Evolutionary conservation across 1,140 invertebrate genomes (phyloP).

Genomic region (Leptoteleia sp.): DNA sequence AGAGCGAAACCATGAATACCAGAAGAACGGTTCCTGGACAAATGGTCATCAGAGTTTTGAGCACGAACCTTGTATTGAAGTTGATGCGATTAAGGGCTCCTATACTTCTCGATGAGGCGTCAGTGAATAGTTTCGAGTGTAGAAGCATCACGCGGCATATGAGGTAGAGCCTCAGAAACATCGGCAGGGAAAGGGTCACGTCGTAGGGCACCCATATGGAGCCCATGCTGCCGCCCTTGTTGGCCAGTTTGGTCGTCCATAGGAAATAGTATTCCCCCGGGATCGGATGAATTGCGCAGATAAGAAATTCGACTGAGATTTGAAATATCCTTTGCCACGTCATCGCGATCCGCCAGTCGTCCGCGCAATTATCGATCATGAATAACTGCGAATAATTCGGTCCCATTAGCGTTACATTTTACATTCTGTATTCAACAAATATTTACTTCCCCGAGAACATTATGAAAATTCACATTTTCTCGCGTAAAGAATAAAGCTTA

Average conservation of each 20-base stretch:
- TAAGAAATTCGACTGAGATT: constrained; percentile 94
- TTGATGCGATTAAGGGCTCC: constrained; percentile 99
- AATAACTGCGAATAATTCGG: constrained; percentile 88
- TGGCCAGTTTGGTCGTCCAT: constrained; percentile 97
- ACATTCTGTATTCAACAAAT: too few relatives aligned
- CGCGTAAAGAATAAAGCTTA: too few relatives aligned
- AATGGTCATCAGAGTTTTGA: constrained; percentile 99
- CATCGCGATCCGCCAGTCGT: constrained; percentile 99
- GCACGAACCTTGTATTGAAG: constrained; percentile 99
- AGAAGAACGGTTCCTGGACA: constrained; percentile 99
- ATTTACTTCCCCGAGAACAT: too few relatives aligned
- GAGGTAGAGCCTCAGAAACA: constrained; percentile 99
- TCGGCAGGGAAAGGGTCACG: constrained; percentile 97
- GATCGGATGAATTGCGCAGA: constrained; percentile 98
- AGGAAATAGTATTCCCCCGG: constrained; percentile 97
- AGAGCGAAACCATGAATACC: constrained; percentile 99
- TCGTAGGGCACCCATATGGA: constrained; percentile 95
- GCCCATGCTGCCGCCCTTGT: constrained; percentile 92
- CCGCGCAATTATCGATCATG: constrained; percentile 99
- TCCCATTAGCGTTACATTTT: constrained; percentile 5
- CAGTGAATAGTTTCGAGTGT: constrained; percentile 99
- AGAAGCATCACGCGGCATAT: constrained; percentile 99
- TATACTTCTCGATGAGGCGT: constrained; percentile 96
- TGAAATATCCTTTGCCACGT: constrained; percentile 97
- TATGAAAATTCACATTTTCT: too few relatives aligned